Base-by-base conservation (phyloP, 2,888 invertebrate genomes). In the Agonopterix alstromeriana region DNA sequence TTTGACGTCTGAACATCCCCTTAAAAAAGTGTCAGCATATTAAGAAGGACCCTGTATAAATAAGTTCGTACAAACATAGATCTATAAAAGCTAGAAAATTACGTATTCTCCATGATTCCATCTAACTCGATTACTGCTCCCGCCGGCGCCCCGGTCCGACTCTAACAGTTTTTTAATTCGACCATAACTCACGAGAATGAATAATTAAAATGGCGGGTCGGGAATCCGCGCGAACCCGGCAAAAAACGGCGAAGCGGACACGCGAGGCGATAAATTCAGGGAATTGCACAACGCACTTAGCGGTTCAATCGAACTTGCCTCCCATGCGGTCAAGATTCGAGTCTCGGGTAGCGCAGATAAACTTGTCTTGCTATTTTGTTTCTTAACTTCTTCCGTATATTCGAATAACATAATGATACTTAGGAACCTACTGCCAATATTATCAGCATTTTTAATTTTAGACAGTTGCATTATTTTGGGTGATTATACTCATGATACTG, bases 141-240 rank as follows among this genome's bases (percentile, higher is more conserved):
- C 79, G 77, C 70, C 79, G 81, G 82, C 80, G 81, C 80, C 81
- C 80, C 81, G 78, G 80, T 78, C 80, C 80, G 79, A 82, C 83
- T 86, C 85, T 87, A 87, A 89, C 89, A 89, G 88, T 89, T 89
- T 89, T 89, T 89, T 89, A 89, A 89, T 89, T 89, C 86, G 85
- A 82, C 87, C 88, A 89, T 89, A 89, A 89, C 89, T 89, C 88
- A 89, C 76, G 76, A 70, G 75, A 75, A 85, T 89, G 89, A 89
- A 89, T 89, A 89, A 89, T 89, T 89, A 89, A 89, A 86, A 79
- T 74, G 81, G 80, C 81, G 81, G 73, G 77, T 58, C 75, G 77
- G 80, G 77, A 78, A 76, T 76, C 72, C 73, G 79, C 79, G 80
- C 73, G 70, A 73, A 73, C 70, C 61, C 73, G 75, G 82, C 73